Conservation (phyloP, 2,888 invertebrate genomes). For the Pachydiplax longipennis region DNA sequence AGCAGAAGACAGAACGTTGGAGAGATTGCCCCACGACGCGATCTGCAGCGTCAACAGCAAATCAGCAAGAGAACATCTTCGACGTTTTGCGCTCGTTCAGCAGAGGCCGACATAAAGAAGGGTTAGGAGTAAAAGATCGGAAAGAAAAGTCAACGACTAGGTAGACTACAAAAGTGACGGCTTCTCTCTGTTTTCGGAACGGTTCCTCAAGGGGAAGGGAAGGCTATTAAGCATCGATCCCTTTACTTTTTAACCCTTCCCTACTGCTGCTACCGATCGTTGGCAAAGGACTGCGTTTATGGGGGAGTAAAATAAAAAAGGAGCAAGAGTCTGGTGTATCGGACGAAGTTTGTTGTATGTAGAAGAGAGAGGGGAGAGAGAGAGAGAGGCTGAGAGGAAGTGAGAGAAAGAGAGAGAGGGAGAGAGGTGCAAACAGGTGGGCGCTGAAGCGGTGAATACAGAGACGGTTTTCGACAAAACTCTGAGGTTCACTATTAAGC, state of each 20-base stretch:
- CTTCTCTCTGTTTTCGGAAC: not conserved
- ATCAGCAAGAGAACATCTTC: too few relatives aligned
- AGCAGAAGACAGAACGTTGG: not conserved
- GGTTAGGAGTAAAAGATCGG: not conserved
- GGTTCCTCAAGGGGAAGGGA: not conserved
- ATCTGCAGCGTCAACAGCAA: not conserved
- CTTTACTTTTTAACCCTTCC: not conserved
- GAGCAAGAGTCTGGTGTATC: not conserved
- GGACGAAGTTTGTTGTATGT: not conserved
- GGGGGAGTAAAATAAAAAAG: not conserved
- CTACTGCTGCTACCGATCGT: not conserved
- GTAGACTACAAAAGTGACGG: not conserved
- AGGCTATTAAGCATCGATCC: not conserved
- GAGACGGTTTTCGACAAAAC: constrained; percentile 19
- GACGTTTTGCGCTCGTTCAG: too few relatives aligned
- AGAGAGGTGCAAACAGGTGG: constrained; percentile 42
- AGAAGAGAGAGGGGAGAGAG: not conserved
- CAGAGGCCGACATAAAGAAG: too few relatives aligned
- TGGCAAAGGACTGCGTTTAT: not conserved
- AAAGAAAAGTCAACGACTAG: not conserved
- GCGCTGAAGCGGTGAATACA: constrained; percentile 42
- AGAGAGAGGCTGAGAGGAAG: not conserved
- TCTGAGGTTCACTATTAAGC: constrained; percentile 16
- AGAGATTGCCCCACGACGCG: not conserved
- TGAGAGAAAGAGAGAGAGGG: not conserved